A percentile compares a stretch with the other conserved stretches of the same genome.
These are phyloP conservation scores for Limenitis camilla DNA, from an alignment of 2,888 invertebrate species.

Conservation along the genomic window DNA sequence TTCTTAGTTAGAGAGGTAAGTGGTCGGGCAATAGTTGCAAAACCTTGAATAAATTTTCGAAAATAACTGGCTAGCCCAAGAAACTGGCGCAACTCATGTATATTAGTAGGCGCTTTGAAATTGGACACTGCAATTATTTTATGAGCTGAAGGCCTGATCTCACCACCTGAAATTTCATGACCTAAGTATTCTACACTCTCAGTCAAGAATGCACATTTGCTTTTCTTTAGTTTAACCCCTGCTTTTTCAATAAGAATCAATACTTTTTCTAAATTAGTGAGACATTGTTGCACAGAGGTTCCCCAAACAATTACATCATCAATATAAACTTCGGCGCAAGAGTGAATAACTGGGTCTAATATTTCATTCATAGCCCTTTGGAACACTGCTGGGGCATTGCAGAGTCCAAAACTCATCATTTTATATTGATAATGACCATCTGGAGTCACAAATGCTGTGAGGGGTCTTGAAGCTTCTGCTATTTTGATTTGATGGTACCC, in stretches of 20 bases:
- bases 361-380: constrained; percentile 18
- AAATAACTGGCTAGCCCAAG: too few species aligned
- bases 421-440: constrained; percentile 17
- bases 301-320: constrained; percentile 20
- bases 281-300: constrained; percentile 2
- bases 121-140: too few species aligned
- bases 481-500: background rate
- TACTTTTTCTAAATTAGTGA: constrained; percentile 6
- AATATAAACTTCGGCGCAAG: constrained; percentile 19
- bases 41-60: too few species aligned
- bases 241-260: background rate
- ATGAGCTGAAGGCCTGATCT: too few species aligned
- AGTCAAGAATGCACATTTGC: too few species aligned
- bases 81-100: too few species aligned
- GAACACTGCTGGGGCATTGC: constrained; percentile 2
- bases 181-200: too few species aligned
- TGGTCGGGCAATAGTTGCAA: too few species aligned
- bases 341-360: constrained; percentile 7
- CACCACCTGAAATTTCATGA: too few species aligned
- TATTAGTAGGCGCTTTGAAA: too few species aligned
- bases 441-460: constrained; percentile 1
- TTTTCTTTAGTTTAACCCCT: too few species aligned
- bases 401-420: constrained; percentile 12
- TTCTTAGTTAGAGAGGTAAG: too few species aligned
- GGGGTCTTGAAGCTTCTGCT: background rate